These are phyloP conservation scores for Taenioides sp. DNA, from an alignment of 2,797 vertebrate genomes.

Conservation along the genomic window DNA sequence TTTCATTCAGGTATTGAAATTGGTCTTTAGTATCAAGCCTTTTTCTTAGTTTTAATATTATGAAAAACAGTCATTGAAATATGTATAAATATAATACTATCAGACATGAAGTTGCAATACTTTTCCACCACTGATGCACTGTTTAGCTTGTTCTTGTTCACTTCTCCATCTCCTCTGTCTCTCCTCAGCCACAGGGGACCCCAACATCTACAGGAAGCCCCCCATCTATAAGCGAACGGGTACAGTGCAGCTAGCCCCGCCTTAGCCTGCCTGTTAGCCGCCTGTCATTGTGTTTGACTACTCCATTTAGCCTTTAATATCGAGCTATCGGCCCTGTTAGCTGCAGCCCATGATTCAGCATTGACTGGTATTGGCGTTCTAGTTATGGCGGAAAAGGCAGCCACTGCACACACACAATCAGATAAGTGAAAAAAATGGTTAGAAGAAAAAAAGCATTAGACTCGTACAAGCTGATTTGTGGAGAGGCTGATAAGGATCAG, in stretches of 20 bases:
- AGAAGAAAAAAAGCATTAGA: slow-evolving; percentile 14
- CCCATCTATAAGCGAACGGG: slow-evolving; percentile 98
- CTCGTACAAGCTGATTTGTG: slow-evolving; percentile 10
- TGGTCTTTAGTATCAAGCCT: not conserved
- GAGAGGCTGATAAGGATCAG: slow-evolving; percentile 11
- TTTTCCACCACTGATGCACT: slow-evolving; percentile 4
- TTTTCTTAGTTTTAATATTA: not conserved
- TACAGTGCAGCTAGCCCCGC: slow-evolving; percentile 78
- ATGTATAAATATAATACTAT: not conserved
- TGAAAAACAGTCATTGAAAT: not conserved
- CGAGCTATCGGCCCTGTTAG: slow-evolving; percentile 34
- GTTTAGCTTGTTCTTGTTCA: slow-evolving; percentile 57
- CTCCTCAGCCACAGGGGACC: slow-evolving; percentile 89
- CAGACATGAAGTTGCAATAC: not conserved
- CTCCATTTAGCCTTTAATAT: slow-evolving; percentile 45
- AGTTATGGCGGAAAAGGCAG: slow-evolving; percentile 30
- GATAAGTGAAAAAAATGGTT: slow-evolving; percentile 7
- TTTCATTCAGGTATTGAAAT: not conserved
- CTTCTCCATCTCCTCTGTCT: slow-evolving; percentile 75
- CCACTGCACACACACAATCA: slow-evolving; percentile 22
- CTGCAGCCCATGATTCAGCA: slow-evolving; percentile 16
- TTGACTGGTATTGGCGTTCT: slow-evolving; percentile 41
- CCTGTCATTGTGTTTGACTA: slow-evolving; percentile 62
- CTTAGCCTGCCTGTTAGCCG: slow-evolving; percentile 66
- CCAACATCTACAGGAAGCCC: slow-evolving; percentile 98